Base-by-base conservation (phyloP, 2,113 vertebrate species). In the Upupa epops region DNA sequence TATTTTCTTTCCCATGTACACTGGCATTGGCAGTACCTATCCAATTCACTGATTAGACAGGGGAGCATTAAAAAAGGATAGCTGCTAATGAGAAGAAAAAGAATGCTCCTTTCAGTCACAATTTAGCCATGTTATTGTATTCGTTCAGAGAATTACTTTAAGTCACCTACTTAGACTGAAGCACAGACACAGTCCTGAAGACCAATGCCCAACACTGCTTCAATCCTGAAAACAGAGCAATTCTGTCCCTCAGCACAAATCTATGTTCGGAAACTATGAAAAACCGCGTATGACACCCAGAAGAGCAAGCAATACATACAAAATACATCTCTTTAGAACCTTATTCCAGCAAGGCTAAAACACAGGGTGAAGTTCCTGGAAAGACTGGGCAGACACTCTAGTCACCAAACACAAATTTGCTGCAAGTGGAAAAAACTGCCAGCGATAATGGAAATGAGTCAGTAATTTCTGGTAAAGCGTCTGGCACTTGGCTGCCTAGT, bases 241-340 rank as follows among this genome's bases (percentile, higher is more conserved):
- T 82, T 96, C 92, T 93, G 42, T 56, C 51, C 51, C 86, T 84
- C 29, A 55, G 37, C 88, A 93, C 49, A 73, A 72, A 28, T 72
- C 58, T 5, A 16, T 14, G 10, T 76, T 73, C 84, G 90, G 95
- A 96, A 96, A 90, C 77, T 45, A 66, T 91, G 93, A 94, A 61
- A 60, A 86, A 89, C 9, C 64, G 36, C 90, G 40, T 58, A 61
- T 86, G 80, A 86, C 48, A 84, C 26, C 20, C 58, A 87, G 36
- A 59, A 11, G 10, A 51, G 29, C 3, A 0, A 88, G 63, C 12
- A 61, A 72, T 8, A 59, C 24, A 31, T 7, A 48, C 0, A 3
- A 82, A 84, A 84, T 19, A 60, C 42, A 22, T 65, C 4, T 82
- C 69, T 22, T 20, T 3, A 72, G 34, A 91, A 51, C 54, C 11